These are phyloP conservation scores for Enoplosus armatus DNA, from an alignment of 2,797 vertebrate species.

Conservation along the genomic window DNA sequence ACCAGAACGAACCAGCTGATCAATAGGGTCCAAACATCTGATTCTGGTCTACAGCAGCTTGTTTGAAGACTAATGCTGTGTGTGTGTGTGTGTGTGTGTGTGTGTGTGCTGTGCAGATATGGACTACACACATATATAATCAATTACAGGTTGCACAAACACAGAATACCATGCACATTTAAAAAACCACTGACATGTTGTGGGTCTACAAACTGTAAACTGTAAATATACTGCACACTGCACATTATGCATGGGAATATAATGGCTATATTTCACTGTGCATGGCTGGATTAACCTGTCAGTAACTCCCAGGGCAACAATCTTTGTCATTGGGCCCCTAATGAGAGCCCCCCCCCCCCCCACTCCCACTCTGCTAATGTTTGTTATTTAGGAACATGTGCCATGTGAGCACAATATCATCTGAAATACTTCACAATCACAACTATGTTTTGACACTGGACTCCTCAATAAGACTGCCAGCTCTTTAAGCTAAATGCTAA, in stretches of 20 bases:
- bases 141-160: background rate
- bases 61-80: background rate
- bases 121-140: background rate
- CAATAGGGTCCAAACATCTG: background rate
- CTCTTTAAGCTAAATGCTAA: no score
- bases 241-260: background rate
- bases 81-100: background rate
- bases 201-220: background rate
- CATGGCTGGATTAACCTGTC: background rate
- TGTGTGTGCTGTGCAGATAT: constrained; percentile 6
- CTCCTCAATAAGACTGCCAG: background rate
- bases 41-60: background rate
- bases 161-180: background rate
- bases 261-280: background rate
- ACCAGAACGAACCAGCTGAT: constrained; percentile 9
- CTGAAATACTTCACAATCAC: background rate
- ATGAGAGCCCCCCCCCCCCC: background rate
- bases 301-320: no score
- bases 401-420: background rate
- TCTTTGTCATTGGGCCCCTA: background rate
- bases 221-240: background rate
- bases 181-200: background rate
- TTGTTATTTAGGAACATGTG: background rate
- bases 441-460: background rate
- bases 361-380: no score